Conservation (phyloP, 1,140 invertebrate species). For the Psix sp. region DNA sequence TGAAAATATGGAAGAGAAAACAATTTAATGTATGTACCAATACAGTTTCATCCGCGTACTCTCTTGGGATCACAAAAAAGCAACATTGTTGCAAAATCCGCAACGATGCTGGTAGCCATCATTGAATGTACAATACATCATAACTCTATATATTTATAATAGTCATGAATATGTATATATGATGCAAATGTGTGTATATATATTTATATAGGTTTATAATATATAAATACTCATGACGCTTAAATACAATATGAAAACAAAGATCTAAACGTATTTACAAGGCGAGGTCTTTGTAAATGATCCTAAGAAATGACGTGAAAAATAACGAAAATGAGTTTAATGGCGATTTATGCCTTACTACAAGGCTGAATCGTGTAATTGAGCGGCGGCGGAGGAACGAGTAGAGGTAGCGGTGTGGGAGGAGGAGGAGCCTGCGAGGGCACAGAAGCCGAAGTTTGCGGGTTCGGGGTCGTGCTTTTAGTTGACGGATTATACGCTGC, state of each 20-base stretch:
- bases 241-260: conserved; percentile 16
- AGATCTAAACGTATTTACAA: conserved; percentile 30
- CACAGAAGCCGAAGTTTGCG: conserved; percentile 25
- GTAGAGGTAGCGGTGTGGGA: conserved; percentile 72
- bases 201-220: conserved; percentile 8
- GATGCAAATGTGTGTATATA: too few relatives aligned
- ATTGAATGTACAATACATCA: conserved; percentile 27
- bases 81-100: conserved; percentile 8
- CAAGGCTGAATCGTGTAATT: conserved; percentile 74
- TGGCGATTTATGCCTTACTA: conserved; percentile 67
- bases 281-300: conserved; percentile 6
- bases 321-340: neutral
- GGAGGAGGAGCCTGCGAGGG: conserved; percentile 66
- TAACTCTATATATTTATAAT: conserved; percentile 12
- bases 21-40: too few relatives aligned
- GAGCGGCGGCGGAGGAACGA: conserved; percentile 73
- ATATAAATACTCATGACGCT: conserved; percentile 2
- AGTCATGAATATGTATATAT: neutral
- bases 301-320: neutral
- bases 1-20: neutral
- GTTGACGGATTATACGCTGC: conserved; percentile 66
- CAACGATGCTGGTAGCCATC: neutral
- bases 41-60: too few relatives aligned
- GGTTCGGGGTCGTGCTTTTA: conserved; percentile 28
- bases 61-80: too few relatives aligned